Evolutionary conservation across 2,113 vertebrate genomes (phyloP), one percentile per base, ranked within the genome.

Genomic region (Narcine bancroftii): DNA sequence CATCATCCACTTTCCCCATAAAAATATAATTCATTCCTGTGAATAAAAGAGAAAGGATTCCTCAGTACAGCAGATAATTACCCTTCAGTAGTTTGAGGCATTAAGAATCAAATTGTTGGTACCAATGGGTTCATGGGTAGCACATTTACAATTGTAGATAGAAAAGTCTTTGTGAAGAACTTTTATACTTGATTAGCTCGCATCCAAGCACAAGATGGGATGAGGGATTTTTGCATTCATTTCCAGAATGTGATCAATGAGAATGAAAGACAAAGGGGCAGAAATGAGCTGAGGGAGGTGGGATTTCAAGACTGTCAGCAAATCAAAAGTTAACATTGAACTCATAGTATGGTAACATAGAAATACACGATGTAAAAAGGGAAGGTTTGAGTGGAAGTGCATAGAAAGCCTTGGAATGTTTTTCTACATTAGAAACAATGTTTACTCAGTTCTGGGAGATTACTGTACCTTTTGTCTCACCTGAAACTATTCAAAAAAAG

Each of bases 1-100:
- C 97, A 72, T 98, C 98, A 79, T 98, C 97, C 92, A 97, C 97
- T 92, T 97, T 97, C 92, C 99, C 99, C 99, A 99, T 99, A 95
- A 99, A 97, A 95, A 99, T 95, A 95, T 99, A 99, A 96, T 98
- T 99, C 94, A 99, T 95, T 95, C 99, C 99, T 99, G 94, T 92
- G 93, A 95, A 95, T 93, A 95, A 10, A 94, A 92, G 4, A 50
- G n/a, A n/a, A n/a, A 2, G 15, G 15, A 63, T 60, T n/a, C 50
- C 33, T 87, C 21, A 79, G 50, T n/a, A 19, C 60, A 60, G 29
- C 50, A 85, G 53, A 63, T 60, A 33, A 36, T 87, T 63, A 53
- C n/a, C 72, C 60, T 50, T 50, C 42, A 81, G 45, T 47, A 81
- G 24, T 81, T 47, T 81, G 45, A n/a, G 26, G 50, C 47, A n/a